These are phyloP conservation scores for Lycorma delicatula DNA, from an alignment of 1,140 invertebrate genomes.

Conservation along the genomic window DNA sequence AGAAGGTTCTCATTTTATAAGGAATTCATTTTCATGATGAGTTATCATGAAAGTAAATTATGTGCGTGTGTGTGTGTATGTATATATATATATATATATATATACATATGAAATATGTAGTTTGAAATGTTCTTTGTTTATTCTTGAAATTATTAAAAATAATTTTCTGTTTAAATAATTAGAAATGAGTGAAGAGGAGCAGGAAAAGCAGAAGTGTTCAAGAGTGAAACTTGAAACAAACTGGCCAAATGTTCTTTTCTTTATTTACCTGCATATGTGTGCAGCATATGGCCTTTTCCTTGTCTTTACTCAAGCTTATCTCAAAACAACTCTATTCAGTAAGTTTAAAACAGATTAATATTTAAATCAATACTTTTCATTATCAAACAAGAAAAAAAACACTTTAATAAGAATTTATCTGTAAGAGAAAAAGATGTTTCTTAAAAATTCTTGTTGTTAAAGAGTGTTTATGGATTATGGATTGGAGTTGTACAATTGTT, in stretches of 20 bases:
- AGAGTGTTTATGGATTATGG: no score
- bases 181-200: constrained; percentile 8
- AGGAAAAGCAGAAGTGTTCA: background rate
- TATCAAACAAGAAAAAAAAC: background rate
- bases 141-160: no score
- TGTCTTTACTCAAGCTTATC: constrained; percentile 47
- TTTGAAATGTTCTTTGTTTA: no score
- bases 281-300: constrained; percentile 51
- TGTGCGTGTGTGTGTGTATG: no score
- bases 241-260: constrained; percentile 56
- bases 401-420: background rate
- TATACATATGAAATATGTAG: no score
- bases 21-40: no score
- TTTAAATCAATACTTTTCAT: background rate
- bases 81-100: no score
- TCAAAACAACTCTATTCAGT: constrained; percentile 53
- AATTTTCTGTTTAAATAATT: no score
- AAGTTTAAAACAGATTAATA: constrained; percentile 36
- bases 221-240: constrained; percentile 40
- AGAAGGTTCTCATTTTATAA: no score
- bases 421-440: background rate
- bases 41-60: no score
- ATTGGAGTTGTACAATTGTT: no score
- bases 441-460: no score
- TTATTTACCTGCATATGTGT: constrained; percentile 54